Percentiles rank a stretch among this genome's conserved stretches.
Evolutionary conservation across 2,888 invertebrate species (phyloP).

Genomic region (Lepidocyrtinus sp.): DNA sequence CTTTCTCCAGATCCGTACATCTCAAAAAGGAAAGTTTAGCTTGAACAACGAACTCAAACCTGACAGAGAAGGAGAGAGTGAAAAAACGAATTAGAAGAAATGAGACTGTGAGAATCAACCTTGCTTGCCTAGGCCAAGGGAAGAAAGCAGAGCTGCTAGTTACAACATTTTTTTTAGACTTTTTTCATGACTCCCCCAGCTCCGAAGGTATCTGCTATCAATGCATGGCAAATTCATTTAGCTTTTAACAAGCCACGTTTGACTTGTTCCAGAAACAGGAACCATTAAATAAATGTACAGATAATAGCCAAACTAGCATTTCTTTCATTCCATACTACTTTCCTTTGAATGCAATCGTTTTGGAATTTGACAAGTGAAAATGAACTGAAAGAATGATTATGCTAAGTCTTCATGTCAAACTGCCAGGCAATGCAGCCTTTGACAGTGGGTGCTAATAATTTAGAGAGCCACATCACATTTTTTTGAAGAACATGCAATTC

Average conservation of each 20-base stretch:
- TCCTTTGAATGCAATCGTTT: background rate
- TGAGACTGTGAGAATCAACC: background rate
- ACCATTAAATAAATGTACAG: slow-evolving; percentile 12
- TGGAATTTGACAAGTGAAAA: slow-evolving; percentile 13
- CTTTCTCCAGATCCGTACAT: slow-evolving; percentile 12
- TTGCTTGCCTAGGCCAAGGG: too few species aligned
- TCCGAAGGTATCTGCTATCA: slow-evolving; percentile 9
- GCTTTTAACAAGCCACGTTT: slow-evolving; percentile 18
- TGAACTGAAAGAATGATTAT: slow-evolving; percentile 6
- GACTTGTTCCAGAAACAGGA: slow-evolving; percentile 9
- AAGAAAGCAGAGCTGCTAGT: background rate
- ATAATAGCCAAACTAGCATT: slow-evolving; percentile 5
- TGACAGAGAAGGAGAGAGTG: background rate
- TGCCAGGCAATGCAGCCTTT: too few species aligned
- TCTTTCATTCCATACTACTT: background rate
- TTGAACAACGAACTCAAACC: background rate
- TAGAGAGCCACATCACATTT: too few species aligned
- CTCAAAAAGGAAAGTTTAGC: too few species aligned
- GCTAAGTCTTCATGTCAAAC: too few species aligned
- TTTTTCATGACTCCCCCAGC: slow-evolving; percentile 9
- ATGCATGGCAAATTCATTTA: slow-evolving; percentile 15
- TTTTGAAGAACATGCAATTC: background rate
- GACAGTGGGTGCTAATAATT: too few species aligned
- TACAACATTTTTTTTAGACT: background rate
- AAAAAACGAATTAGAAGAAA: background rate